Evolutionary conservation across 2,113 vertebrate species (phyloP).

Genomic region (Lanius collurio): DNA sequence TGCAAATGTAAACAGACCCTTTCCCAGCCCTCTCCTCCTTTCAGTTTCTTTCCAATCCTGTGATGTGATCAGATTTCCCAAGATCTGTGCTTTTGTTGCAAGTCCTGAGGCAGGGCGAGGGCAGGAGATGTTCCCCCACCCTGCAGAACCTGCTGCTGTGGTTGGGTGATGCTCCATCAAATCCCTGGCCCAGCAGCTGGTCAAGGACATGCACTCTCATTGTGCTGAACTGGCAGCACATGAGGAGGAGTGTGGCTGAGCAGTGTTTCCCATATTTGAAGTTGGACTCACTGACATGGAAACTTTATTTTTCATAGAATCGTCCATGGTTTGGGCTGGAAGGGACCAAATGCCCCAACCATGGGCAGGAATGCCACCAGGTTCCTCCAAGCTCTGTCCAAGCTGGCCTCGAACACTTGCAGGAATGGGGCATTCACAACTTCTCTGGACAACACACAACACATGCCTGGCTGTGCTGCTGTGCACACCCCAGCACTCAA

Average conservation of each 20-base stretch:
- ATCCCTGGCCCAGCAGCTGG: background rate
- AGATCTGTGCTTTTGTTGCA: background rate
- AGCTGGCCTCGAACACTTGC: background rate
- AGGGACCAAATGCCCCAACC: background rate
- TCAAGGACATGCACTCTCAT: accelerated
- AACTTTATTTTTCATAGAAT: background rate
- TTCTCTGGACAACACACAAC: background rate
- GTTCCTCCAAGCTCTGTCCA: background rate
- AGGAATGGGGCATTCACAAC: background rate
- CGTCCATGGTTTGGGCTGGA: background rate
- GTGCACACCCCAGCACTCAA: background rate
- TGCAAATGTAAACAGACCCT: constrained; percentile 56
- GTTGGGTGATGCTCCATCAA: background rate
- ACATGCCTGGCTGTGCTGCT: accelerated
- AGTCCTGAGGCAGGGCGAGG: background rate
- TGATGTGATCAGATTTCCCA: background rate
- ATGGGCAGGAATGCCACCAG: background rate
- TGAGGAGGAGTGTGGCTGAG: background rate
- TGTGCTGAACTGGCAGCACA: accelerated
- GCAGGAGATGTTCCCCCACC: background rate
- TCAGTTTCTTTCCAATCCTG: background rate
- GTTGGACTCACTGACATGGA: background rate
- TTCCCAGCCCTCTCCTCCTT: constrained; percentile 10
- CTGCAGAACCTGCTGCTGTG: background rate
- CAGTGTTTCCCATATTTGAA: accelerated